Evolutionary conservation across 2,113 vertebrate genomes (phyloP), one percentile per base, ranked within the genome.

Genomic region (Crotalus helleri): DNA sequence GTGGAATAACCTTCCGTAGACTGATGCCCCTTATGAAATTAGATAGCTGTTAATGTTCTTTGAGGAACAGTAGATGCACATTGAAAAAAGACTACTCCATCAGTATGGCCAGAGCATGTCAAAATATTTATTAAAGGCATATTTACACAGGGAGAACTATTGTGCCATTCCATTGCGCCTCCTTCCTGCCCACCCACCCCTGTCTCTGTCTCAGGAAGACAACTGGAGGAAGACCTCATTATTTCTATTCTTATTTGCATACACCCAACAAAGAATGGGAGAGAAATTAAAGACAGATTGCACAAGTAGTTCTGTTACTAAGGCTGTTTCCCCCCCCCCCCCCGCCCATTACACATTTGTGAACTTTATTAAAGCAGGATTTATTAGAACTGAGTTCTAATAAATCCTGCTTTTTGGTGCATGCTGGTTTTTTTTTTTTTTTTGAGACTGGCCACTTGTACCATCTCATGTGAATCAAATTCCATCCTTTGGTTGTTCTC

Each of bases 1-100:
- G 92, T 51, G 29, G 11, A n/a, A 26, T 86, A 2, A 0, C 88
- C 95, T 95, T n/a, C 74, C 93, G 21, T 49, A 92, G 85, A 55
- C 92, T 24, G 88, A 94, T 59, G 55, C 69, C 21, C 59, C 90
- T 92, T 92, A 53, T 64, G 54, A 85, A 93, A 93, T 91, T 49
- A 24, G 81, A 61, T 57, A 88, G 85, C 85, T 54, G 19, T 93
- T 57, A 44, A 74, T 49, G 24, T 51, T 29, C 92, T 64, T 57
- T 53, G 85, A 53, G 23, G 89, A 86, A 93, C 89, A 87, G 44
- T 87, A 57, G 86, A 61, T 53, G 49, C 44, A 87, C 55, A 29
- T 33, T 64, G 13, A 46, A 87, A 46, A 87, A 93, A 90, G 81
- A 81, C 44, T 89, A 85, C 44, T 24, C 12, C 53, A 87, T 49